These are phyloP conservation scores for Phallusia fumigata DNA, from an alignment of 23 tunicate species.

Conservation along the genomic window DNA sequence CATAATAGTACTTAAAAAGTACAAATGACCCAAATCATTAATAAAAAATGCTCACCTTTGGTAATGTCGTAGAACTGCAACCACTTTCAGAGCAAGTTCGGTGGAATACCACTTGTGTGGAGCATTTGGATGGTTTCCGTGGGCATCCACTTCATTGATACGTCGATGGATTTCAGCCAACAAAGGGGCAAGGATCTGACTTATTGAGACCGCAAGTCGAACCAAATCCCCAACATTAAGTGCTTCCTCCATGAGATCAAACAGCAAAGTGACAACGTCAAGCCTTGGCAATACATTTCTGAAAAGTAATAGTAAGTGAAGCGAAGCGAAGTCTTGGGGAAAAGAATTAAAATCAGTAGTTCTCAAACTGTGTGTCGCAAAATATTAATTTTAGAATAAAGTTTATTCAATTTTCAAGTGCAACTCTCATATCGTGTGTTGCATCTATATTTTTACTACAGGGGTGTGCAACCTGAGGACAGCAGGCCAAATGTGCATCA, in stretches of 20 bases:
- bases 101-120: conserved; percentile 47
- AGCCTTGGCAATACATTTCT: conserved; percentile 31
- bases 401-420: no score
- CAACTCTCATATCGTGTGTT: no score
- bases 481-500: no score
- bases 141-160: conserved; percentile 9
- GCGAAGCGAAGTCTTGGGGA: no score
- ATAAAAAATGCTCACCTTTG: conserved; percentile 30
- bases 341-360: no score
- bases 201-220: conserved; percentile 61
- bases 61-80: conserved; percentile 63
- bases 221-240: conserved; percentile 63
- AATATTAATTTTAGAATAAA: no score
- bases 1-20: background rate
- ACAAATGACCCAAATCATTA: background rate
- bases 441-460: no score
- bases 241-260: conserved; percentile 86
- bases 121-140: background rate
- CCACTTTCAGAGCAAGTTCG: conserved; percentile 46
- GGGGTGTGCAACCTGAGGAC: no score
- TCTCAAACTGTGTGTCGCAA: no score
- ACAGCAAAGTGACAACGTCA: conserved; percentile 55
- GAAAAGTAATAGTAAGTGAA: no score
- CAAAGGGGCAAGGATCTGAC: conserved; percentile 34
- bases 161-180: conserved; percentile 20